phyloP scores from a whole-genome alignment of 2,797 vertebrate genomes.

The Diglossa cyanea region DNA sequence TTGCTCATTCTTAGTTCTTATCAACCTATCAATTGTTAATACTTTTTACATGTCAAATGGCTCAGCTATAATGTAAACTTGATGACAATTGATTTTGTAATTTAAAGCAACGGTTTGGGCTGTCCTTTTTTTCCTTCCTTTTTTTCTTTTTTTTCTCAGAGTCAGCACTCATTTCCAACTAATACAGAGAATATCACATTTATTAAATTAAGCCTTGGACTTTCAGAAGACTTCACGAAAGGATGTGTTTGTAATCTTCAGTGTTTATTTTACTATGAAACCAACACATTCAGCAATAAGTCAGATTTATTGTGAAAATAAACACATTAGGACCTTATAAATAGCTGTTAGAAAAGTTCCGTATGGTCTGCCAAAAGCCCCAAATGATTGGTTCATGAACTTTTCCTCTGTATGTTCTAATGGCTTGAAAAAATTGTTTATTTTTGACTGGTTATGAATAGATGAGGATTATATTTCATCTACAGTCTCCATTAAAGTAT shows the following conservation, averaged over 20 bases:
- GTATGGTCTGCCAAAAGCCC: conserved; percentile 66
- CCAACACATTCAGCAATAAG: conserved; percentile 70
- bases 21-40: neutral
- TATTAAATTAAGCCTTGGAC: conserved; percentile 56
- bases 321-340: conserved; percentile 69
- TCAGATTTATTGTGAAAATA: conserved; percentile 73
- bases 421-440: conserved; percentile 53
- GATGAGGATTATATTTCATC: conserved; percentile 63
- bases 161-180: conserved; percentile 1
- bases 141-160: neutral
- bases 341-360: conserved; percentile 69
- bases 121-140: neutral
- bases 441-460: conserved; percentile 66
- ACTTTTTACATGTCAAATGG: neutral
- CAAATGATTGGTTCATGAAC: conserved; percentile 71
- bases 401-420: conserved; percentile 56
- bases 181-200: conserved; percentile 40
- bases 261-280: conserved; percentile 72
- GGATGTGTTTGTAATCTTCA: conserved; percentile 66
- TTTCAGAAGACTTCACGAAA: conserved; percentile 58
- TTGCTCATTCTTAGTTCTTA: neutral
- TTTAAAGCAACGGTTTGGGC: neutral
- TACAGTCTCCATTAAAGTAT: conserved; percentile 50
- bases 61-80: neutral
- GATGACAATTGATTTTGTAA: neutral